Evolutionary conservation across 2,888 invertebrate species (phyloP), one percentile per base, ranked within the genome.

Genomic region (Helleia helle): DNA sequence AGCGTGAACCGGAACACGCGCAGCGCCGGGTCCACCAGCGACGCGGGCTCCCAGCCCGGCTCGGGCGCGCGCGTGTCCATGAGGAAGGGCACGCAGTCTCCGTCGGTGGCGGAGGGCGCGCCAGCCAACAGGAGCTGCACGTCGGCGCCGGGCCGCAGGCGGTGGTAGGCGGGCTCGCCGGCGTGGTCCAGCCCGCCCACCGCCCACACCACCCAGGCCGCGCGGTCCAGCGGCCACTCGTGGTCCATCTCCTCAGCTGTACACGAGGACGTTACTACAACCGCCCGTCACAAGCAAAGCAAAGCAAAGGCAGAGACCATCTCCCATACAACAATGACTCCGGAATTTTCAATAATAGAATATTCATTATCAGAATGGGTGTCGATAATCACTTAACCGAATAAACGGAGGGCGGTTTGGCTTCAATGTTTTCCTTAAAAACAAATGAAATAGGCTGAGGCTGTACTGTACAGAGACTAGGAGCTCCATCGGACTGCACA

Each of bases 141-240:
- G 71, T 93, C 88, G 14, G 86, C 85, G 64, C 91, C 90, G 6
- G 92, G 93, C 74, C 93, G 95, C 43, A 90, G 72, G 40, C 92
- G 90, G 67, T 96, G 96, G 75, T 93, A 94, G 50, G 90, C 89
- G 0, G 96, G 96, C 64, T 94, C 93, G 46, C 89, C 89, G 52
- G 89, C 90, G 15, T 87, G 85, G 67, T 94, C 94, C 50, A 95
- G 75, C 49, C 89, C 86, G 2, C 96, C 96, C 41, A 95, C 73
- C 1, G 95, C 94, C 96, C 96, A 96, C 41, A 96, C 88, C 11
- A 91, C 86, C 60, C 87, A 91, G 44, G 91, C 77, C 49, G 87
- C 84, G n/a, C 88, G 83, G 50, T 91, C 88, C 42, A 88, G 76
- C 24, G 87, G 84, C 74, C 90, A 91, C 63, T 90, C 90, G 60